A percentile compares a stretch with the other conserved stretches of the same genome.
These are phyloP conservation scores for Vollenhovia emeryi DNA, from an alignment of 1,140 invertebrate genomes.

Conservation along the genomic window DNA sequence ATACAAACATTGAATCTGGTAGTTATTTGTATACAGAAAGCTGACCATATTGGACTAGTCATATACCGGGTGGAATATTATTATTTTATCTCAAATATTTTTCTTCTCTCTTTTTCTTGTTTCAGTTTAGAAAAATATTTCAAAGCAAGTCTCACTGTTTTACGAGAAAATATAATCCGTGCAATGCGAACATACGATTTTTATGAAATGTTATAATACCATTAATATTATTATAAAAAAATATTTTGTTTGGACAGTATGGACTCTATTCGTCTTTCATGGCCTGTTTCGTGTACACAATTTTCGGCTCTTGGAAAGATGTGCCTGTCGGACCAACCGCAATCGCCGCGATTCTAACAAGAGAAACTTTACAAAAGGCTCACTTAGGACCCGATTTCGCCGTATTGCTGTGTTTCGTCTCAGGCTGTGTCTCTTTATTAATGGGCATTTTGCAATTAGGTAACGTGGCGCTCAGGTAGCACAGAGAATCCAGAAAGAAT, in stretches of 20 bases:
- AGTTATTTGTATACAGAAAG: neutral
- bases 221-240: neutral
- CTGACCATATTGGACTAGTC: neutral
- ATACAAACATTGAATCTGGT: neutral
- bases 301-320: slow-evolving; percentile 92
- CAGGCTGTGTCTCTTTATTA: slow-evolving; percentile 91
- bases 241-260: slow-evolving; percentile 84
- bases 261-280: slow-evolving; percentile 96
- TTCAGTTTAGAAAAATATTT: neutral
- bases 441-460: slow-evolving; percentile 95
- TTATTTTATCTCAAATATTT: neutral
- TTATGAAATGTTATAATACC: neutral
- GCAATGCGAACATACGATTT: neutral
- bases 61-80: neutral
- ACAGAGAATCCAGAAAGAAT: too few relatives aligned
- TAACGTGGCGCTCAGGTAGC: too few relatives aligned
- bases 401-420: slow-evolving; percentile 92
- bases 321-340: slow-evolving; percentile 91
- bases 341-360: slow-evolving; percentile 88
- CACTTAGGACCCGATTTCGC: slow-evolving; percentile 90
- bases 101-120: neutral
- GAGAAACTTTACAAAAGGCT: slow-evolving; percentile 87
- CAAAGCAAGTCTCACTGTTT: neutral
- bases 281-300: slow-evolving; percentile 92
- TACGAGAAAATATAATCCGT: neutral